phyloP scores from a whole-genome alignment of 2,797 vertebrate genomes.

The Myotis daubentonii region DNA sequence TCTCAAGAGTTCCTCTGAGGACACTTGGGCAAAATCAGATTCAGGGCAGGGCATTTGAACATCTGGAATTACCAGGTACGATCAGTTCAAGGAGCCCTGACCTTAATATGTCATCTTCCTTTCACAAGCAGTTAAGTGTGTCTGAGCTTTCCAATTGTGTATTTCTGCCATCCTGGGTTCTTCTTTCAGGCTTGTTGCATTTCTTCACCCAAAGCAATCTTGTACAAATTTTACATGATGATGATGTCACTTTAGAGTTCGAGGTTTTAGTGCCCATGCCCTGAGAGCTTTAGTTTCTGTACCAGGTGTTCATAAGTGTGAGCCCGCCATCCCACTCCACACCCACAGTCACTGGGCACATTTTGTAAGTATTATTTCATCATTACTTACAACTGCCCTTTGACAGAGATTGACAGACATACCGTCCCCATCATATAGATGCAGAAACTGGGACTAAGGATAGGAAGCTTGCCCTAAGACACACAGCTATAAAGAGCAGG shows the following conservation, averaged over 20 bases:
- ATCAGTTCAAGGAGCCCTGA: neutral
- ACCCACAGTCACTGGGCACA: neutral
- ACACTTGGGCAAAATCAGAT: neutral
- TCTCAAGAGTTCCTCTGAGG: neutral
- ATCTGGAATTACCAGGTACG: neutral
- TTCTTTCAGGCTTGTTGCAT: neutral
- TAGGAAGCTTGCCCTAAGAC: neutral
- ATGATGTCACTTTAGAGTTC: neutral
- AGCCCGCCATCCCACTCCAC: neutral
- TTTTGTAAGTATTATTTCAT: neutral
- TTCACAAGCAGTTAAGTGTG: neutral
- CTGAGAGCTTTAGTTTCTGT: neutral
- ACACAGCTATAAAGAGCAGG: neutral
- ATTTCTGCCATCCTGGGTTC: neutral
- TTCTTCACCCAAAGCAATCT: neutral
- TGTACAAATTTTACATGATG: neutral
- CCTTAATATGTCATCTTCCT: neutral
- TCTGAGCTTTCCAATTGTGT: neutral
- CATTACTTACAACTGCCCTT: neutral
- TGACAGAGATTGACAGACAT: neutral
- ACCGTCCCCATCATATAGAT: neutral
- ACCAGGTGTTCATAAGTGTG: neutral
- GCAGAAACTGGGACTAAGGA: neutral
- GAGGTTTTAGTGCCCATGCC: neutral
- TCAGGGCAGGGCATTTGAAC: neutral